These are phyloP conservation scores for Melanerpes aurifrons DNA, from an alignment of 2,113 vertebrate genomes.

Conservation along the genomic window DNA sequence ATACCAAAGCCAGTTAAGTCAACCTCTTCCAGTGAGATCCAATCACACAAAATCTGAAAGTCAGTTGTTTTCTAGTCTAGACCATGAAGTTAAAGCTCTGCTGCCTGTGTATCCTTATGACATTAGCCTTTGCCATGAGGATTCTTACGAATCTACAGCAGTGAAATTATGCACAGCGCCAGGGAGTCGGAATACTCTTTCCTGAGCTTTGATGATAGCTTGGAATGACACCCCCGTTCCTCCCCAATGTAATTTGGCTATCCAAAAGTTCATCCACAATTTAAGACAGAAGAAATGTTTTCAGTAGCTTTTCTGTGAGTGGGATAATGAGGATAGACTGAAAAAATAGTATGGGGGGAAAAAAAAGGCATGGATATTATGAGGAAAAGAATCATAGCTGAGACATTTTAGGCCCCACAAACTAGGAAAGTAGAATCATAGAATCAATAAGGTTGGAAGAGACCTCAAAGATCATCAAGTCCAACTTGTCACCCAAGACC, in stretches of 20 bases:
- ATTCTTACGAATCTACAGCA: not conserved
- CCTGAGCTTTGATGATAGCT: not conserved
- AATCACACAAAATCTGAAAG: not conserved
- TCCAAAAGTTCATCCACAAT: not conserved
- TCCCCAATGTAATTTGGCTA: not conserved
- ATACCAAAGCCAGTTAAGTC: not conserved
- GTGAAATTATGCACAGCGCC: not conserved
- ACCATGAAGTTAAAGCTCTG: not conserved
- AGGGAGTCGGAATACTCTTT: not conserved
- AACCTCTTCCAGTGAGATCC: not conserved
- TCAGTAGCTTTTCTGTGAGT: not conserved
- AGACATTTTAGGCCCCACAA: not conserved
- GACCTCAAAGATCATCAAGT: too few species aligned
- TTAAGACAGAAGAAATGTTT: not conserved
- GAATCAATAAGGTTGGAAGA: too few species aligned
- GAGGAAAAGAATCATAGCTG: not conserved
- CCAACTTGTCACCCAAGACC: too few species aligned
- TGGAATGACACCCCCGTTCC: not conserved
- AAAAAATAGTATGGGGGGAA: not conserved
- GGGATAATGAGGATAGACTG: not conserved
- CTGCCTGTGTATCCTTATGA: not conserved
- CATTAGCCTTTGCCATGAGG: not conserved
- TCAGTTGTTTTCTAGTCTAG: not conserved
- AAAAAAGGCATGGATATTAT: rapidly evolving
- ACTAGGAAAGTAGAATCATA: too few species aligned